phyloP scores from a whole-genome alignment of 1,140 invertebrate species.

The Tenebrio molitor region DNA sequence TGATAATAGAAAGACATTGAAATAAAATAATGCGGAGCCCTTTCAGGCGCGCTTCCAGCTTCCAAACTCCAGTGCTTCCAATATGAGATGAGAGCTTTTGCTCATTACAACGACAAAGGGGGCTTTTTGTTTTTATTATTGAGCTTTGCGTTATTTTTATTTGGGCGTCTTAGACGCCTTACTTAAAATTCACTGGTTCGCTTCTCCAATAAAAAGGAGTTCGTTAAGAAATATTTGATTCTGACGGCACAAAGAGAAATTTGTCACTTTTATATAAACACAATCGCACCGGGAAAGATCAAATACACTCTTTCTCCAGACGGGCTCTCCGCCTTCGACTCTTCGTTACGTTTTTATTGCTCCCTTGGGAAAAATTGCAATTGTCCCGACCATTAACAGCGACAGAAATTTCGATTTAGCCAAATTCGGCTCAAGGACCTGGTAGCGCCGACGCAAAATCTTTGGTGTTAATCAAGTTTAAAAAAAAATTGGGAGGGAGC shows the following conservation, averaged over 20 bases:
- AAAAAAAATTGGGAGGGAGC: too few relatives aligned
- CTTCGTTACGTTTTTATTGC: background rate
- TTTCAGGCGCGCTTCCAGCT: slow-evolving; percentile 10
- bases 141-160: slow-evolving; percentile 43
- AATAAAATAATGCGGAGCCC: slow-evolving; percentile 38
- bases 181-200: slow-evolving; percentile 41
- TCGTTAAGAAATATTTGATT: slow-evolving; percentile 46
- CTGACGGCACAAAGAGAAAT: slow-evolving; percentile 39
- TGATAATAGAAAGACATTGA: slow-evolving; percentile 41
- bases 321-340: slow-evolving; percentile 8
- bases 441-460: too few relatives aligned
- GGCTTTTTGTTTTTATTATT: slow-evolving; percentile 47
- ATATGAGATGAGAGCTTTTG: slow-evolving; percentile 43
- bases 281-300: slow-evolving; percentile 40
- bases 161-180: slow-evolving; percentile 31
- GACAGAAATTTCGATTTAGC: too few relatives aligned
- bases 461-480: too few relatives aligned
- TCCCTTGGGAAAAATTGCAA: background rate
- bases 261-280: slow-evolving; percentile 43
- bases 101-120: slow-evolving; percentile 44
- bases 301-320: slow-evolving; percentile 14
- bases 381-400: too few relatives aligned
- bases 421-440: too few relatives aligned
- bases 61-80: slow-evolving; percentile 14
- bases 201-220: slow-evolving; percentile 35